phyloP scores from a whole-genome alignment of 2,113 vertebrate genomes.

The Caranx melampygus region DNA sequence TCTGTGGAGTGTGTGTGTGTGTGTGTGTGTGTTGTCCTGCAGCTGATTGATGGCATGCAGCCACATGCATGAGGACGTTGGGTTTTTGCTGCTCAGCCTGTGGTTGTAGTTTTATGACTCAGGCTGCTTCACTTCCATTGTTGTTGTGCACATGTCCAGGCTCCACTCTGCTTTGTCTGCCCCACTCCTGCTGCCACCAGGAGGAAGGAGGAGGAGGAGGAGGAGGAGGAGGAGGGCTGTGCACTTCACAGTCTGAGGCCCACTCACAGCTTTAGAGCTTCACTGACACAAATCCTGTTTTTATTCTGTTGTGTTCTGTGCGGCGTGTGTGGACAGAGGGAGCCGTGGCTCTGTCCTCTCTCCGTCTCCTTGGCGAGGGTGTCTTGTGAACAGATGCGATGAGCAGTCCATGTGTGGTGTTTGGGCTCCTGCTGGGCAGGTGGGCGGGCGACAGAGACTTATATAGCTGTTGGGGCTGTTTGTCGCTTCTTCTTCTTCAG shows the following conservation, averaged over 20 bases:
- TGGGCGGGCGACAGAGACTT: slow-evolving; percentile 70
- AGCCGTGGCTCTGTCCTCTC: not conserved
- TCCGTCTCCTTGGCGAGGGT: slow-evolving; percentile 30
- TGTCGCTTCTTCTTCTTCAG: slow-evolving; percentile 37
- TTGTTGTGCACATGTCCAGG: not conserved
- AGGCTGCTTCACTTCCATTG: not conserved
- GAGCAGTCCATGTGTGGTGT: slow-evolving; percentile 69
- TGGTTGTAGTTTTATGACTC: not conserved
- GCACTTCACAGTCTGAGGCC: not conserved
- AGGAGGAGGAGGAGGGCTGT: not conserved
- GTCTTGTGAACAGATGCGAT: slow-evolving; percentile 76
- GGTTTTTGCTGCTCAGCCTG: not conserved
- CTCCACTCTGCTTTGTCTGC: not conserved
- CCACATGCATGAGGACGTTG: no score
- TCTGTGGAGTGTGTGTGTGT: no score
- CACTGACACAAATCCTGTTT: not conserved
- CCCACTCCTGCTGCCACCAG: not conserved
- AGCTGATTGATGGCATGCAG: no score
- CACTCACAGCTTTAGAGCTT: not conserved
- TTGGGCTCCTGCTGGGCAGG: slow-evolving; percentile 60
- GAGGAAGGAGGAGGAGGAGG: not conserved
- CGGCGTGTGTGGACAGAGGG: not conserved
- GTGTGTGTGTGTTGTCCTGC: not conserved
- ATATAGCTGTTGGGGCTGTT: slow-evolving; percentile 26
- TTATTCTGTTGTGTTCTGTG: slow-evolving; percentile 11